Evolutionary conservation across 2,113 vertebrate genomes (phyloP).

Genomic region (Ptilorrhoa leucosticta): DNA sequence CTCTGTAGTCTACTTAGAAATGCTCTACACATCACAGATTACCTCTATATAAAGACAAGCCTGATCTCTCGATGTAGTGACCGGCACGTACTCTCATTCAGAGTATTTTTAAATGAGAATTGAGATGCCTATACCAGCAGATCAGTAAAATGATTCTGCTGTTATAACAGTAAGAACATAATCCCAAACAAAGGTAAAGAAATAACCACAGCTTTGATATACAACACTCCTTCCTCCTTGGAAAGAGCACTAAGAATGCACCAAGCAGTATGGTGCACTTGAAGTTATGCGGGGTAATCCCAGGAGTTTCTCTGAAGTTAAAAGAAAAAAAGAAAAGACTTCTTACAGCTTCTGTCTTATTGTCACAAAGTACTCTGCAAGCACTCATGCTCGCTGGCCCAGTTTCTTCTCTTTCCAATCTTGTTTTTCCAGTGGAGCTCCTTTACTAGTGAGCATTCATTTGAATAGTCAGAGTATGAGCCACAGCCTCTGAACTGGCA

Average conservation of each 20-base stretch:
- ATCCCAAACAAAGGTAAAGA: neutral
- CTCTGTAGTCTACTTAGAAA: neutral
- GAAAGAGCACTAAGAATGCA: neutral
- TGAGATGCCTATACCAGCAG: neutral
- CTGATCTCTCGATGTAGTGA: neutral
- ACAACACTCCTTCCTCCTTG: neutral
- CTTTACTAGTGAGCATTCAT: neutral
- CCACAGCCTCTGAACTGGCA: neutral
- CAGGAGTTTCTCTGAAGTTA: neutral
- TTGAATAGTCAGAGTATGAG: neutral
- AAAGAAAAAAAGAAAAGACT: neutral
- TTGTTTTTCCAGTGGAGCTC: conserved; percentile 6
- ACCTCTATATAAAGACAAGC: neutral
- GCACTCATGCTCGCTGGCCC: neutral
- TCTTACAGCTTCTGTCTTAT: neutral
- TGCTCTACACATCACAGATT: neutral
- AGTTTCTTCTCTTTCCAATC: neutral
- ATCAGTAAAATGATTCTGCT: neutral
- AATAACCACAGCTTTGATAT: neutral
- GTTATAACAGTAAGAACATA: neutral
- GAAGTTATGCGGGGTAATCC: neutral
- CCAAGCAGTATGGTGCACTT: neutral
- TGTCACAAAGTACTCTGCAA: neutral
- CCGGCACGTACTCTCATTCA: neutral
- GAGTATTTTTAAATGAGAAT: neutral